phyloP scores from a whole-genome alignment of 2,797 vertebrate species.

The Pangasius krempfi region DNA sequence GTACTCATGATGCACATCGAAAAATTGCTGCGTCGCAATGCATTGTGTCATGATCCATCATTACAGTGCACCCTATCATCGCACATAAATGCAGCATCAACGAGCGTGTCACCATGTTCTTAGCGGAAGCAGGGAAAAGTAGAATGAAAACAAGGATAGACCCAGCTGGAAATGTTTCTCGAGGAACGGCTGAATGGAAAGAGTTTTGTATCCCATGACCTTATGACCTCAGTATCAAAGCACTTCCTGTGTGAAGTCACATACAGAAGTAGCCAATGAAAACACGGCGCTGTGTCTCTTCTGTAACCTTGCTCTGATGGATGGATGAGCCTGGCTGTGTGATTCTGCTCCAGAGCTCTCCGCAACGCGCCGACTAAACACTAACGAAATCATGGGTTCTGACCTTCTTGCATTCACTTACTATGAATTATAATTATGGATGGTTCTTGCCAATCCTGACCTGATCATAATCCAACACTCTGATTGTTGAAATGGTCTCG shows the following conservation, averaged over 20 bases:
- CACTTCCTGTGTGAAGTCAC: slow-evolving; percentile 41
- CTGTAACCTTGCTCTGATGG: background rate
- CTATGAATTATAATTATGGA: background rate
- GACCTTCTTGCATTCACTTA: background rate
- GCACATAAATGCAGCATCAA: too few species aligned
- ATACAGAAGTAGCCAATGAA: slow-evolving; percentile 29
- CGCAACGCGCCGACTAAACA: background rate
- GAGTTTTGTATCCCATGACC: slow-evolving; percentile 35
- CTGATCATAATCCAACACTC: background rate
- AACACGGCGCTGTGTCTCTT: slow-evolving; percentile 23
- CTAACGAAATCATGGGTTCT: background rate
- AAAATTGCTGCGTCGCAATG: background rate
- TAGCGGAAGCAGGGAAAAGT: background rate
- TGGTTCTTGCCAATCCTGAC: background rate
- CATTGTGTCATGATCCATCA: background rate
- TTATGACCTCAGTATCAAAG: slow-evolving; percentile 34
- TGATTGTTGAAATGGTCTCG: background rate
- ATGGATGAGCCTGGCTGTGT: background rate
- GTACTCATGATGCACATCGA: background rate
- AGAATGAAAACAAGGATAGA: background rate
- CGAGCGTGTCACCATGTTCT: background rate
- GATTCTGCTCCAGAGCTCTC: background rate
- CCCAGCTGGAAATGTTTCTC: background rate
- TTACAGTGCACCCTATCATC: too few species aligned
- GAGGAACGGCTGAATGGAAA: background rate